Evolutionary conservation across 2,888 invertebrate genomes (phyloP).

Genomic region (Cephus rjabovi): DNA sequence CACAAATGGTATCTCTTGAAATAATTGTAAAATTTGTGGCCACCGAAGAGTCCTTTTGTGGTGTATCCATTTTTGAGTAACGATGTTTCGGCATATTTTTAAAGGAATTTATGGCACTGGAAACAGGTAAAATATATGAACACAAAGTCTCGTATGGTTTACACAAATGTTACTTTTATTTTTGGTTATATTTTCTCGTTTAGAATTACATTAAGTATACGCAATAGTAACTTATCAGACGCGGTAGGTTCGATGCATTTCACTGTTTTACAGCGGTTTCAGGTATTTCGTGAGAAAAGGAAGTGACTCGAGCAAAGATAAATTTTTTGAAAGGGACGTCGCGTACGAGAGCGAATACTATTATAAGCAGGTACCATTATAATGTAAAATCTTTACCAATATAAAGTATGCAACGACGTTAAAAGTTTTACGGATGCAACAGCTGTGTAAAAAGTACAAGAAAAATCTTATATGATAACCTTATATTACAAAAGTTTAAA

Average conservation of each 20-base stretch:
- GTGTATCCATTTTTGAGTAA: background rate
- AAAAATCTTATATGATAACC: too few species aligned
- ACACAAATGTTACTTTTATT: background rate
- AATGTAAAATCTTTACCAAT: too few species aligned
- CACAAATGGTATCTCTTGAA: background rate
- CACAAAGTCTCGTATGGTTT: too few species aligned
- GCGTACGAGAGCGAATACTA: slow-evolving; percentile 49
- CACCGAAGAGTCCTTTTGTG: background rate
- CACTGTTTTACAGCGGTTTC: background rate
- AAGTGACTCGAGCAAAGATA: slow-evolving; percentile 31
- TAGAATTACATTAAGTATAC: background rate
- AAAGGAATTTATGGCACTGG: slow-evolving; percentile 11
- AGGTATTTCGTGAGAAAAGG: slow-evolving; percentile 29
- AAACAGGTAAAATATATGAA: slow-evolving; percentile 15
- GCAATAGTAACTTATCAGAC: too few species aligned
- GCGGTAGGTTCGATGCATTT: background rate
- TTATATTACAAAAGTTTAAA: too few species aligned
- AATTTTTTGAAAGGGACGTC: slow-evolving; percentile 32
- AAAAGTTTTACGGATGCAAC: too few species aligned
- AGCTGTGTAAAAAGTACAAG: too few species aligned
- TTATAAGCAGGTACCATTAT: slow-evolving; percentile 43
- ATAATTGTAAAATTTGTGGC: background rate
- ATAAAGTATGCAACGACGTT: too few species aligned
- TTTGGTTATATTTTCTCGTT: background rate
- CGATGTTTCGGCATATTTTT: slow-evolving; percentile 28